Base-by-base conservation (phyloP, 2,113 vertebrate species). In the Dasypus novemcinctus region DNA sequence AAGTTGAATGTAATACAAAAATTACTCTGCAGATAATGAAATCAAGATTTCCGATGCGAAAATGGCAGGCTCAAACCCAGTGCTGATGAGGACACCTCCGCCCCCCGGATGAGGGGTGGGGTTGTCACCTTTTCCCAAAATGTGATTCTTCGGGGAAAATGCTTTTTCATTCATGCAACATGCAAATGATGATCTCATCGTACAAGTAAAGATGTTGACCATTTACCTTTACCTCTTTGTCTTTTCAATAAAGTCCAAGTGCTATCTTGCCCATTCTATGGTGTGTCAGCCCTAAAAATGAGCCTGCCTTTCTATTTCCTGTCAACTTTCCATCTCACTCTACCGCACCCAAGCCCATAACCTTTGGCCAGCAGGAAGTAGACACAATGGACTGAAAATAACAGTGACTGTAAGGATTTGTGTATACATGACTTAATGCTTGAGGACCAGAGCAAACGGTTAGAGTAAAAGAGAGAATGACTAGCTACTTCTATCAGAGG, bases 381-480 rank as follows among this genome's bases (percentile, higher is more conserved):
- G 99, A 99, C 99, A 99, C 99, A 99, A 99, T 99, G 98, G 98
- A 98, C 98, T 99, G 99, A 99, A 99, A 99, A 99, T 99, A 99
- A 99, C 98, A 98, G 98, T 97, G 96, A 97, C 98, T 98, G 97
- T 98, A 98, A 97, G 95, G 43, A 96, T 97, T 27, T 72, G 46
- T 80, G 20, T 95, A 75, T 5, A 0, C 79, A 92, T 82, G 88
- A 98, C 96, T 98, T 98, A 97, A 97, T 96, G 90, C 36, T 27
- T 93, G 96, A 97, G 98, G 92, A 95, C 96, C 91, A 91, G 92
- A 75, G 96, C 95, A 87, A 87, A 93, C 54, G 43, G 59, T 25
- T 13, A 71, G 87, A 90, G 41, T 29, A 38, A 36, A 49, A 72
- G 74, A 89, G 81, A 69, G 71, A 49, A 95, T 2, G 23, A 52